These are phyloP conservation scores for Meteorus cinctellus DNA, from an alignment of 2,888 invertebrate species.

Conservation along the genomic window DNA sequence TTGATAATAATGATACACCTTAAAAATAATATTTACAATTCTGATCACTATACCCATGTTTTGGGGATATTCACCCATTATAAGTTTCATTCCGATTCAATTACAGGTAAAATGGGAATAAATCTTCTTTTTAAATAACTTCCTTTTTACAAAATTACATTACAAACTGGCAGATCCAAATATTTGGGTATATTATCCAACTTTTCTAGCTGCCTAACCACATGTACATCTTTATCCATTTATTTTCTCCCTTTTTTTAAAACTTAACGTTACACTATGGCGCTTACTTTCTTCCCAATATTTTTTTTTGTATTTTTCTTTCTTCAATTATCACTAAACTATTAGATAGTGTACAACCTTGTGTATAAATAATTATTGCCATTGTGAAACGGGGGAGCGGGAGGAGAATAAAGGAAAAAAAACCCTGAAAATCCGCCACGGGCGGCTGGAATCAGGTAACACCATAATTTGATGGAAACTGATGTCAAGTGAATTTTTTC, in stretches of 20 bases:
- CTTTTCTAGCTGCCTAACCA: conserved; percentile 61
- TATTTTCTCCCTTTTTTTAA: conserved; percentile 17
- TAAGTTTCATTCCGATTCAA: conserved; percentile 62
- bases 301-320: conserved; percentile 30
- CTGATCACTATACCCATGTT: conserved; percentile 49
- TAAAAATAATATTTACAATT: conserved; percentile 71
- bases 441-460: not conserved
- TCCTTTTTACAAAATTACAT: conserved; percentile 73
- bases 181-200: conserved; percentile 61
- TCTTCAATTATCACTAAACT: conserved; percentile 60
- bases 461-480: not conserved
- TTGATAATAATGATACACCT: conserved; percentile 63
- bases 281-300: conserved; percentile 35
- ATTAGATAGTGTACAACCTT: conserved; percentile 64
- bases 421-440: conserved; percentile 1
- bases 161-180: conserved; percentile 69
- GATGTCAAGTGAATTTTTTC: not conserved
- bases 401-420: conserved; percentile 46
- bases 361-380: conserved; percentile 65
- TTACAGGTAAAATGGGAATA: conserved; percentile 68
- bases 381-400: conserved; percentile 59
- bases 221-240: conserved; percentile 64
- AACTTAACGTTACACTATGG: conserved; percentile 55
- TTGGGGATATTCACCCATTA: conserved; percentile 48
- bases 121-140: conserved; percentile 67